These are phyloP conservation scores for Odobenus rosmarus DNA, from an alignment of 2,113 vertebrate genomes.

Conservation along the genomic window DNA sequence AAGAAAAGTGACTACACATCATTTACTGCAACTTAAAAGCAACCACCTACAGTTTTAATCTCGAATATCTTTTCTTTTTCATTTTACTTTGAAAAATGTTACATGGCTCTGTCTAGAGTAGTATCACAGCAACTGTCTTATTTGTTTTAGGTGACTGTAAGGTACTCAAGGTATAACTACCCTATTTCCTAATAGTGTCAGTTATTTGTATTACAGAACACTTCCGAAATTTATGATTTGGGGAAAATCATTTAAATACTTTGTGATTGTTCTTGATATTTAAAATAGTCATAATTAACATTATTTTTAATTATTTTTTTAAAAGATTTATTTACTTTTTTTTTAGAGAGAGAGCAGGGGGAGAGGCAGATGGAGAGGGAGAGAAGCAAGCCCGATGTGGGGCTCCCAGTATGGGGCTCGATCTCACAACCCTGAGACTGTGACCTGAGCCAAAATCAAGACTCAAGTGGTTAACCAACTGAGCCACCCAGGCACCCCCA, in stretches of 20 bases:
- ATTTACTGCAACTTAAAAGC: background rate
- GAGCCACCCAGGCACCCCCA: background rate
- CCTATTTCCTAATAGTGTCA: background rate
- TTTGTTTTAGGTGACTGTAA: background rate
- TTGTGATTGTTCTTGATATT: background rate
- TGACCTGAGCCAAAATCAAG: too few relatives aligned
- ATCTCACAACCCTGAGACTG: too few relatives aligned
- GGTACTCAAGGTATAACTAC: background rate
- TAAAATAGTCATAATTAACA: background rate
- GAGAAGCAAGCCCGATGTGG: too few relatives aligned
- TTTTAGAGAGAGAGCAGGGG: too few relatives aligned
- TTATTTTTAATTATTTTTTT: too few relatives aligned
- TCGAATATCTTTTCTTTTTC: background rate
- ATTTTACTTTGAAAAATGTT: background rate
- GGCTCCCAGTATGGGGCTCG: too few relatives aligned
- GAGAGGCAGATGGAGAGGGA: too few relatives aligned
- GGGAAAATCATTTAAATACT: background rate
- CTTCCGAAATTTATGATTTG: background rate
- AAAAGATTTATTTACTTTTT: too few relatives aligned
- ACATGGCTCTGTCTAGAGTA: background rate
- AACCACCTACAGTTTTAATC: background rate
- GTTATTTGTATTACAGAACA: background rate
- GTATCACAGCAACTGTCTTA: background rate
- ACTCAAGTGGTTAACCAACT: too few relatives aligned
- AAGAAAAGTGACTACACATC: background rate